Evolutionary conservation across 2,797 vertebrate genomes (phyloP).

Genomic region (Xenentodon cancila): DNA sequence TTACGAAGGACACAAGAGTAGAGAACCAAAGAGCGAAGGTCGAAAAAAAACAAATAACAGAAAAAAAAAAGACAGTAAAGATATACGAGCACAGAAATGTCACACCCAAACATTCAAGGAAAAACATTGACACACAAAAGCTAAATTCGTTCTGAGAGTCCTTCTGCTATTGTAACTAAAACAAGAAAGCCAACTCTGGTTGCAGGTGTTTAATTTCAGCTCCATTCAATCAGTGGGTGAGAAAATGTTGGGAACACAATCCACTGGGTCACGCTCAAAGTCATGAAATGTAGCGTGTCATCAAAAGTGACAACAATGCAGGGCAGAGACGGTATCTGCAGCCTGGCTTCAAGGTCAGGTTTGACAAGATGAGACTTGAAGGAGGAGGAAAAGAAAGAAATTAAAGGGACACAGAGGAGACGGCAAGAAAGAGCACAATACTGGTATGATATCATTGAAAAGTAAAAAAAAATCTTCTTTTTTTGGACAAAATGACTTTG

Average conservation of each 20-base stretch:
- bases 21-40: not conserved
- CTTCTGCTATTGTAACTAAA: conserved; percentile 15
- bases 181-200: conserved; percentile 53
- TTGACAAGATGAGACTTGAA: conserved; percentile 30
- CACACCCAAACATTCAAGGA: conserved; percentile 30
- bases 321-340: conserved; percentile 21
- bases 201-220: conserved; percentile 66
- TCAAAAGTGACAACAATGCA: conserved; percentile 45
- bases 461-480: no score
- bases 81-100: conserved; percentile 18
- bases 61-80: conserved; percentile 4
- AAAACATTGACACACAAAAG: conserved; percentile 25
- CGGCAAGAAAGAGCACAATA: conserved; percentile 2
- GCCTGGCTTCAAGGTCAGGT: conserved; percentile 22
- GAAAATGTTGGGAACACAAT: conserved; percentile 60
- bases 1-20: not conserved
- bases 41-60: not conserved
- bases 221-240: conserved; percentile 46
- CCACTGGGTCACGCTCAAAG: conserved; percentile 37
- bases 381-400: conserved; percentile 29
- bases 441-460: not conserved
- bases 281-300: conserved; percentile 36
- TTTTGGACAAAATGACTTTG: no score
- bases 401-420: conserved; percentile 29
- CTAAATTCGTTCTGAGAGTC: conserved; percentile 20